Evolutionary conservation across 2,113 vertebrate genomes (phyloP).

Genomic region (Neogobius melanostomus): DNA sequence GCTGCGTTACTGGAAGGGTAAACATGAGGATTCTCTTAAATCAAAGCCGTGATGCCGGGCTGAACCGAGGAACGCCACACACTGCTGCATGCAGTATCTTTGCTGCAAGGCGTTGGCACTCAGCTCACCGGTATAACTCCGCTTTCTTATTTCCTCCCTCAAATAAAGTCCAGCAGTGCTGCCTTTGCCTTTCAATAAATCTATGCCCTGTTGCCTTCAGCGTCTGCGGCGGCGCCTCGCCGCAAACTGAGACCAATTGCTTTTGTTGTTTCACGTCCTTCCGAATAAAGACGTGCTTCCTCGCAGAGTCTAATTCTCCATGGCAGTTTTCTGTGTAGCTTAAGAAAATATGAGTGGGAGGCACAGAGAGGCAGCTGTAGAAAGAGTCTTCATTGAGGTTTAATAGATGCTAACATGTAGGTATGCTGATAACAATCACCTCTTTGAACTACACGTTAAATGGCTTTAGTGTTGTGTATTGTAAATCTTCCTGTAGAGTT

Average conservation of each 20-base stretch:
- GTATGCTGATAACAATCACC: background rate
- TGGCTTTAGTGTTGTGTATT: background rate
- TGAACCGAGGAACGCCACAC: slow-evolving; percentile 27
- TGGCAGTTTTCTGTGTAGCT: slow-evolving; percentile 39
- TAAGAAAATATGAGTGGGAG: slow-evolving; percentile 37
- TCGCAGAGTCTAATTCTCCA: slow-evolving; percentile 34
- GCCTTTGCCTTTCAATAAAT: slow-evolving; percentile 26
- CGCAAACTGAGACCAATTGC: slow-evolving; percentile 41
- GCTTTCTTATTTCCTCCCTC: slow-evolving; percentile 26
- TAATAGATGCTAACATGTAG: slow-evolving; percentile 35
- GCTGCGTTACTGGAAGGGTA: slow-evolving; percentile 14
- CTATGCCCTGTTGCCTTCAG: slow-evolving; percentile 10
- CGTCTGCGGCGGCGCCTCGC: slow-evolving; percentile 39
- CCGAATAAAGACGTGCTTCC: slow-evolving; percentile 7
- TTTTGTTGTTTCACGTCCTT: slow-evolving; percentile 44
- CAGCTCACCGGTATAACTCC: slow-evolving; percentile 1
- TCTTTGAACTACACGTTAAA: background rate
- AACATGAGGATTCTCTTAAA: slow-evolving; percentile 19
- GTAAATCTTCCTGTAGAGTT: background rate
- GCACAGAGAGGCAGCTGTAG: slow-evolving; percentile 31
- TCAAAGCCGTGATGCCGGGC: background rate
- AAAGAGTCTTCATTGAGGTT: slow-evolving; percentile 13
- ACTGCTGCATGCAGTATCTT: slow-evolving; percentile 40
- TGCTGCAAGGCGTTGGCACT: slow-evolving; percentile 26
- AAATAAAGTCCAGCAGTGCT: slow-evolving; percentile 16